Evolutionary conservation across 2,888 invertebrate genomes (phyloP).

Genomic region (Lissonota sp.): DNA sequence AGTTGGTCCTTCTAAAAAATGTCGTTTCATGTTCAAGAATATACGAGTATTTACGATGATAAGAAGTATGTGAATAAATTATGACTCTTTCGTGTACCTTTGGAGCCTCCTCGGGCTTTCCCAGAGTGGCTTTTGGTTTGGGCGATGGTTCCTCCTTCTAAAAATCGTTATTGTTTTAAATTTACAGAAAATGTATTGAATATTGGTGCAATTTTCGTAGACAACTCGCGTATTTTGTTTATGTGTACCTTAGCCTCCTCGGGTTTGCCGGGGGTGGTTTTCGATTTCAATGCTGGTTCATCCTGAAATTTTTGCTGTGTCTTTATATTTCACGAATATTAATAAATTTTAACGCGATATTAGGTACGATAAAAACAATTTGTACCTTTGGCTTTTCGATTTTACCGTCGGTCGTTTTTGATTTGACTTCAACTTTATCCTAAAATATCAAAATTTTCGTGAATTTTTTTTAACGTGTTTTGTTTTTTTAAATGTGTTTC

Average conservation of each 20-base stretch:
- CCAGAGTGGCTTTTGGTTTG: conserved; percentile 65
- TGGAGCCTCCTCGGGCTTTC: conserved; percentile 59
- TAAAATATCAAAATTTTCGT: conserved; percentile 54
- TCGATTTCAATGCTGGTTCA: conserved; percentile 65
- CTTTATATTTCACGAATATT: conserved; percentile 2
- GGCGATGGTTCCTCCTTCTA: conserved; percentile 66
- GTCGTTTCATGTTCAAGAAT: background rate
- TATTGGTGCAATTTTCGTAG: conserved; percentile 25
- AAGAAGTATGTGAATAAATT: conserved; percentile 10
- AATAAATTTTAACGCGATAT: background rate
- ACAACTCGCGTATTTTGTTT: background rate
- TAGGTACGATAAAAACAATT: background rate
- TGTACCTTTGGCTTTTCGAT: conserved; percentile 73
- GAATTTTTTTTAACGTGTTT: background rate
- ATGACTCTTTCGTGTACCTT: conserved; percentile 61
- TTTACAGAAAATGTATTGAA: background rate
- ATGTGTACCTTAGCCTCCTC: conserved; percentile 61
- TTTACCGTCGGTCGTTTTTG: conserved; percentile 61
- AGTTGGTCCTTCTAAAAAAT: conserved; percentile 63
- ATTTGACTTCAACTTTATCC: conserved; percentile 64
- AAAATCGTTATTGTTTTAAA: conserved; percentile 54
- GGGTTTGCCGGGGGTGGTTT: conserved; percentile 61
- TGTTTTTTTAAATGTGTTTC: conserved; percentile 52
- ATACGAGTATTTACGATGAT: background rate
- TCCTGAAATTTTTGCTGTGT: conserved; percentile 61